Evolutionary conservation across 2,888 invertebrate genomes (phyloP).

Genomic region (Eupeodes luniger): DNA sequence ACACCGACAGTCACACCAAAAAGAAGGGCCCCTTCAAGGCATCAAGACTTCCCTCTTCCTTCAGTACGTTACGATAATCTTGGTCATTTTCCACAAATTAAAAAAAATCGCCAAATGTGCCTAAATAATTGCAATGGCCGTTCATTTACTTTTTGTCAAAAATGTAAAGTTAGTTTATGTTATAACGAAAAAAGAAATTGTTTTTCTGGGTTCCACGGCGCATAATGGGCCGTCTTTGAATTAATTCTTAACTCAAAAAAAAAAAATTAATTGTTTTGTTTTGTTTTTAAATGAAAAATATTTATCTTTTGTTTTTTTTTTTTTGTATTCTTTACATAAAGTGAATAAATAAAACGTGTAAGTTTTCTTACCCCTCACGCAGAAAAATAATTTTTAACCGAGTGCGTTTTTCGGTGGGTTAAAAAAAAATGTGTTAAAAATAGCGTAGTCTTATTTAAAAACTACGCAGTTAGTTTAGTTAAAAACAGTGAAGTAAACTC

Average conservation of each 20-base stretch:
- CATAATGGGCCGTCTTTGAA: not conserved
- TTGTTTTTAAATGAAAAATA: no score
- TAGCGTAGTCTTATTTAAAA: no score
- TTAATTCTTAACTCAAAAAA: not conserved
- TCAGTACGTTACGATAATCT: not conserved
- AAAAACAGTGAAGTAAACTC: no score
- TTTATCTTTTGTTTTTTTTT: no score
- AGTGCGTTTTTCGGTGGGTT: no score
- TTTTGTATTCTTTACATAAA: no score
- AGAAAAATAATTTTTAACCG: not conserved
- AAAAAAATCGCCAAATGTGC: not conserved
- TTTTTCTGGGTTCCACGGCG: not conserved
- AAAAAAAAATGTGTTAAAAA: no score
- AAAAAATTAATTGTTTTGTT: no score
- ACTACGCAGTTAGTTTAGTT: no score
- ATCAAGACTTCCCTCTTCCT: conserved; percentile 4
- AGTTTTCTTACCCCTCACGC: no score
- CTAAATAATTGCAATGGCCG: not conserved
- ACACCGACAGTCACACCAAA: not conserved
- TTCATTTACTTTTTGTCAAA: no score
- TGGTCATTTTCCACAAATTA: conserved; percentile 7
- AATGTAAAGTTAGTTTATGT: not conserved
- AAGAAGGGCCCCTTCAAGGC: not conserved
- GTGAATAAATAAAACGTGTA: no score
- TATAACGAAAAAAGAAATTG: conserved; percentile 6